Percentiles rank a stretch among this genome's conserved stretches.
Conservation (phyloP, 1,140 invertebrate genomes). For the Heliothis virescens region DNA sequence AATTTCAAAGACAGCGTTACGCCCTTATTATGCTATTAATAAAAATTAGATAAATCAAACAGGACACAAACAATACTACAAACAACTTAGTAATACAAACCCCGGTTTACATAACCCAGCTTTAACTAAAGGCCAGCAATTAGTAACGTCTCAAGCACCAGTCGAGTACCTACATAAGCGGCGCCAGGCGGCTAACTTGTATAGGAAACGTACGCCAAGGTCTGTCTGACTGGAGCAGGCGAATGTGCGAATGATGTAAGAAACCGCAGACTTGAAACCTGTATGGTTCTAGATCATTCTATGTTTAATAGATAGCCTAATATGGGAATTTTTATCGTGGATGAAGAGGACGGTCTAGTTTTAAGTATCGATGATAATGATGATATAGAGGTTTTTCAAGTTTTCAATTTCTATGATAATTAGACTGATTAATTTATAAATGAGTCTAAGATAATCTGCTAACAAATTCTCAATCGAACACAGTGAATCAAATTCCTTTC, state of each 20-base stretch:
- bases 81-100: not conserved
- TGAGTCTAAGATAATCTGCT: too few relatives aligned
- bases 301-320: not conserved
- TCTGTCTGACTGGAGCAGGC: constrained; percentile 3
- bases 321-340: not conserved
- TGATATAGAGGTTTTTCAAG: too few relatives aligned
- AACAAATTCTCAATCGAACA: too few relatives aligned
- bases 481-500: too few relatives aligned
- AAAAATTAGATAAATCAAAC: not conserved
- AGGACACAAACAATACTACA: not conserved
- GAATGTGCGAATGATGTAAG: constrained; percentile 9
- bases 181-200: constrained; percentile 7
- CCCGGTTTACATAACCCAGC: not conserved
- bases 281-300: constrained; percentile 9
- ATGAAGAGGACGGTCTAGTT: not conserved
- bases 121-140: constrained; percentile 8
- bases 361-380: not conserved
- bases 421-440: too few relatives aligned
- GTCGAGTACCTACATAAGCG: constrained; percentile 8
- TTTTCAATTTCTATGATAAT: too few relatives aligned
- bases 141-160: constrained; percentile 5
- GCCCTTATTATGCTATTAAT: not conserved
- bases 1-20: too few relatives aligned
- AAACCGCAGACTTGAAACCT: constrained; percentile 15
- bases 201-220: constrained; percentile 46